A percentile compares a stretch with the other conserved stretches of the same genome.
phyloP scores from a whole-genome alignment of 2,113 vertebrate genomes.

The Coracopsis vasa region DNA sequence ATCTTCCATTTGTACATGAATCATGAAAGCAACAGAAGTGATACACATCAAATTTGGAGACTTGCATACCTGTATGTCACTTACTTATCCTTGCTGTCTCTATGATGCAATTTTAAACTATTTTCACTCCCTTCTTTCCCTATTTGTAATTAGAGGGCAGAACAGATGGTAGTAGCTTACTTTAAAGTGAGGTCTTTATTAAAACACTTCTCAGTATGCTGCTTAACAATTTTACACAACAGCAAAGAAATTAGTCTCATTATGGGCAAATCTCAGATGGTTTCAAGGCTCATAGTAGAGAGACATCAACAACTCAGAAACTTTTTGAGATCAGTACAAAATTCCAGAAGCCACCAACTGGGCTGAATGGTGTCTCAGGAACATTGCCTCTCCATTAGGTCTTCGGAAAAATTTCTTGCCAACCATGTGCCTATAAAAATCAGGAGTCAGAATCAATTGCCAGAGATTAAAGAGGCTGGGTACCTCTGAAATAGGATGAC shows the following conservation, averaged over 20 bases:
- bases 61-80: background rate
- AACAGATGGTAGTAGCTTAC: slow-evolving; percentile 39
- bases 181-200: slow-evolving; percentile 53
- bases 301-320: background rate
- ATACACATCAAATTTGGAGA: background rate
- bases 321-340: background rate
- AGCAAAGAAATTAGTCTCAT: background rate
- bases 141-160: slow-evolving; percentile 47
- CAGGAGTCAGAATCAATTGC: background rate
- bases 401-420: background rate
- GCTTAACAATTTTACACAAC: background rate
- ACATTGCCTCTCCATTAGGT: background rate
- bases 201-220: slow-evolving; percentile 24
- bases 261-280: background rate
- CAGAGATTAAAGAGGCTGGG: background rate
- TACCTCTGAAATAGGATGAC: background rate
- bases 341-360: background rate
- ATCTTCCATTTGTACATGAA: slow-evolving; percentile 16
- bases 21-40: background rate
- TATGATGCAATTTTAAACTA: background rate
- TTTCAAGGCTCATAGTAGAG: background rate
- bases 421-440: background rate
- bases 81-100: background rate
- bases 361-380: background rate
- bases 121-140: background rate